These are phyloP conservation scores for Lydus trimaculatus DNA, from an alignment of 2,888 invertebrate species.

Conservation along the genomic window DNA sequence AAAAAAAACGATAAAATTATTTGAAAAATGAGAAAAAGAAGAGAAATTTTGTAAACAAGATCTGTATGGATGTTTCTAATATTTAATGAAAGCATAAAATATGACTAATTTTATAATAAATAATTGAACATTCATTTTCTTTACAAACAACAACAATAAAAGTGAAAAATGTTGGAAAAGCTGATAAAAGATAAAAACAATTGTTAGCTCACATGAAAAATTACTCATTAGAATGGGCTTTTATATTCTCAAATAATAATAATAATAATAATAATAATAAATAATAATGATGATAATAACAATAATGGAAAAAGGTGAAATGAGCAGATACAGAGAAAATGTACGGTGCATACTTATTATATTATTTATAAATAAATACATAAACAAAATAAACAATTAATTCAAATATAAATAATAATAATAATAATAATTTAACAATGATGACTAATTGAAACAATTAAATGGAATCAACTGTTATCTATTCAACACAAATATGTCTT, in stretches of 20 bases:
- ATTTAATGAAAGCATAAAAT: neutral
- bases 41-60: neutral
- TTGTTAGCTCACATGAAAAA: neutral
- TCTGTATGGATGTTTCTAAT: neutral
- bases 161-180: neutral
- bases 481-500: neutral
- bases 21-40: neutral
- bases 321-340: neutral
- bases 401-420: neutral
- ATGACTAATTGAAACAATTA: neutral
- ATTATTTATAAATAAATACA: neutral
- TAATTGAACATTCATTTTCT: neutral
- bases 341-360: neutral
- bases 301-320: neutral
- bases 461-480: neutral
- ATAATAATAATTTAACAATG: neutral
- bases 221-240: neutral
- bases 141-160: neutral
- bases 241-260: neutral
- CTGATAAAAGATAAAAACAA: neutral
- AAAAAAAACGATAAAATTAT: neutral
- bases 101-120: neutral
- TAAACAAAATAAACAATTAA: neutral
- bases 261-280: neutral
- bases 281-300: neutral